phyloP scores from a whole-genome alignment of 2,888 invertebrate species.

The Hedychridium roseum region DNA sequence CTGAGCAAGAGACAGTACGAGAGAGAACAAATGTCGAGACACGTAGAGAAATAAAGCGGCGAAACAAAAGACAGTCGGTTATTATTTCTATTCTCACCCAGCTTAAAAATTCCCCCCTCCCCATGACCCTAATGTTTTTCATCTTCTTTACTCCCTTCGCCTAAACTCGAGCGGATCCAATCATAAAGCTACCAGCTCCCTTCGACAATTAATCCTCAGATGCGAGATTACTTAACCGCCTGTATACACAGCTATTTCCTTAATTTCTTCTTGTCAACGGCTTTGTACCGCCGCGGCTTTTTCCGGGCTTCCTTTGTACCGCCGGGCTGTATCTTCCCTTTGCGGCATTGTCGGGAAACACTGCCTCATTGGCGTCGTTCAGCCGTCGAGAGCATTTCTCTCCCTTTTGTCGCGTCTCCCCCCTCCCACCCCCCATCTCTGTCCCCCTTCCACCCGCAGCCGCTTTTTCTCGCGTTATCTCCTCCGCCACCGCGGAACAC shows the following conservation, averaged over 20 bases:
- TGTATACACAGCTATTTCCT: no score
- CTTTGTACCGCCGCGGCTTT: neutral
- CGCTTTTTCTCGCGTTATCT: slow-evolving; percentile 35
- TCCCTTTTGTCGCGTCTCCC: slow-evolving; percentile 31
- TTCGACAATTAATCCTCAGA: no score
- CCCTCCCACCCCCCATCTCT: slow-evolving; percentile 18
- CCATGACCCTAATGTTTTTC: neutral
- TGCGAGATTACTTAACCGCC: no score
- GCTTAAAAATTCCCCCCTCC: slow-evolving; percentile 18
- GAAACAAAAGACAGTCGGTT: slow-evolving; percentile 49
- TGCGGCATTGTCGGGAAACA: neutral
- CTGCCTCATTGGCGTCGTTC: slow-evolving; percentile 1
- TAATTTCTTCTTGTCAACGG: neutral
- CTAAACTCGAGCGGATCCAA: slow-evolving; percentile 26
- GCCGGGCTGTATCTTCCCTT: neutral
- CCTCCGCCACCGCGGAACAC: slow-evolving; percentile 26
- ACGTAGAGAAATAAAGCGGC: slow-evolving; percentile 41
- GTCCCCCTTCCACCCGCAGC: slow-evolving; percentile 14
- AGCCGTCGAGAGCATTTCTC: slow-evolving; percentile 28
- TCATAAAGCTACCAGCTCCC: no score
- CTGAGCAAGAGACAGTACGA: slow-evolving; percentile 25
- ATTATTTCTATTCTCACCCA: slow-evolving; percentile 37
- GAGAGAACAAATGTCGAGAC: slow-evolving; percentile 36
- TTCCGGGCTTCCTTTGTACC: neutral
- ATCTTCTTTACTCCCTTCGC: slow-evolving; percentile 9